Base-by-base conservation (phyloP, 1,140 invertebrate species). In the Drosophila chauvacae region DNA sequence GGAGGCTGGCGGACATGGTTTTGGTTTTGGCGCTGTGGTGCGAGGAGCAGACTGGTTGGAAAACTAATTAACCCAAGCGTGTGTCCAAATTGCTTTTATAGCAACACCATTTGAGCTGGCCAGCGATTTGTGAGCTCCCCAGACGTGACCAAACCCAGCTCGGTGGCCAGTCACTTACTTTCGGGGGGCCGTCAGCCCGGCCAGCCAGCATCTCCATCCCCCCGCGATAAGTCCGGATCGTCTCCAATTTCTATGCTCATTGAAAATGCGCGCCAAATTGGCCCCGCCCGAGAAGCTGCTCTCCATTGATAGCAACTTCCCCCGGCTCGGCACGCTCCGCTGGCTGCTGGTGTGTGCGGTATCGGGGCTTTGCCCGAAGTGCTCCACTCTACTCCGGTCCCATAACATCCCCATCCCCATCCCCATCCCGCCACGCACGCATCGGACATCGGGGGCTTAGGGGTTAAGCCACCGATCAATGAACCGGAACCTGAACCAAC, bases 81-180 rank as follows among this genome's bases (percentile, higher is more conserved):
- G 74, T 85, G 85, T 65, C 71, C 81, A 90, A 90, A 90, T 90
- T 90, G 85, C 85, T 90, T 90, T 90, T 90, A 90, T 90, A 90
- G 86, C 86, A 80, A 90, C 69, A 65, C 51, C 77, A 79, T 85
- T 90, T 85, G 66, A 62, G 77, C 51, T 79, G 59, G 23, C 61
- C 48, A 68, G 85, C 64, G 85, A 88, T 88, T 88, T 88, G 84
- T 90, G 85, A 70, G 84, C 55, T 63, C 63, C 58, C 81, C 80
- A 81, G 80, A 90, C 85, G 85, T 90, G 85, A 90, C 85, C 81
- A 90, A 90, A 83, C 41, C 35, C 60, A 23, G 56, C 66, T 66
- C 66, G 30, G 64, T 53, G 62, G 51, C 59, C 70, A 68, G 62
- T 73, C 74, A 79, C 82, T 78, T 86, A 79, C 82, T 78, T 86